These are phyloP conservation scores for Tethea ocularis DNA, from an alignment of 2,888 invertebrate genomes.

Conservation along the genomic window DNA sequence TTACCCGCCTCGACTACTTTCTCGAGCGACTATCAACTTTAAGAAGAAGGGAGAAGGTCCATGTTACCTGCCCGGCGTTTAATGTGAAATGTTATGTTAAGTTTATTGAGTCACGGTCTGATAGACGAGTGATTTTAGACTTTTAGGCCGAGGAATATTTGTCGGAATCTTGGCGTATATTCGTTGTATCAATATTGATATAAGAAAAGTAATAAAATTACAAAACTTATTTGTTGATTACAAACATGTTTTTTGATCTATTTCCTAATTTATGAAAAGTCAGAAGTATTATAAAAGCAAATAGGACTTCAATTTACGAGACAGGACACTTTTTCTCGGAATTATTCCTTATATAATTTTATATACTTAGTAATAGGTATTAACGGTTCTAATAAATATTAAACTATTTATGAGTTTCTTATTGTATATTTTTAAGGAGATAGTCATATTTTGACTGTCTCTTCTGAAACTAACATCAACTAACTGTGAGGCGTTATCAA, in stretches of 20 bases:
- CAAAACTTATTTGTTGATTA: background rate
- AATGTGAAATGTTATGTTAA: slow-evolving; percentile 23
- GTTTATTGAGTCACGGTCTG: slow-evolving; percentile 59
- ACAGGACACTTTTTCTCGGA: too few relatives aligned
- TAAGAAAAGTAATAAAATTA: background rate
- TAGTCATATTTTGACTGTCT: too few relatives aligned
- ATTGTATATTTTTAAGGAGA: too few relatives aligned
- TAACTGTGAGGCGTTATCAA: too few relatives aligned
- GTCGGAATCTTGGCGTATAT: slow-evolving; percentile 23
- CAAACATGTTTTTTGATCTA: background rate
- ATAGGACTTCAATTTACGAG: too few relatives aligned
- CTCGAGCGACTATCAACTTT: background rate
- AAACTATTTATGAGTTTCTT: too few relatives aligned
- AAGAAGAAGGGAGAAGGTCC: background rate
- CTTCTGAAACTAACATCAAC: too few relatives aligned
- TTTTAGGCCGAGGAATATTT: slow-evolving; percentile 39
- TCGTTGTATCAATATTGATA: slow-evolving; percentile 8
- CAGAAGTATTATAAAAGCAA: too few relatives aligned
- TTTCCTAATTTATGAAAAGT: too few relatives aligned
- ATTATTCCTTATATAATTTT: too few relatives aligned
- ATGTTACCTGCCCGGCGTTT: background rate
- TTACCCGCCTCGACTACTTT: slow-evolving; percentile 9
- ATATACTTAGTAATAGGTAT: too few relatives aligned
- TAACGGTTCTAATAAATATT: too few relatives aligned
- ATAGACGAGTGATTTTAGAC: slow-evolving; percentile 53